These are phyloP conservation scores for Nephrotoma guestfalica DNA, from an alignment of 2,888 invertebrate species.

Conservation along the genomic window DNA sequence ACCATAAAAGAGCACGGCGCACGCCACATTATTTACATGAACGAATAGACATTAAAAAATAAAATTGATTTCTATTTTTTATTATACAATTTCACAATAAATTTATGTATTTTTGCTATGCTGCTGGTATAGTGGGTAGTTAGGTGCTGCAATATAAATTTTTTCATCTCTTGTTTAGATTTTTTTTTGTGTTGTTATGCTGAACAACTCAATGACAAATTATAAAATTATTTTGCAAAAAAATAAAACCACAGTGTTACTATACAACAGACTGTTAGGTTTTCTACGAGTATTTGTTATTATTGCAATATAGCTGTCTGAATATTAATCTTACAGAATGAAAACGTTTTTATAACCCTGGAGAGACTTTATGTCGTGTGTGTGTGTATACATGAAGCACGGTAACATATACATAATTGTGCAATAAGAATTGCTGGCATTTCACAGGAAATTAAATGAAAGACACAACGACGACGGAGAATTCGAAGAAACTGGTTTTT, in stretches of 20 bases:
- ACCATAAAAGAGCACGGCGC: background rate
- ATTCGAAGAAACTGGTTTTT: background rate
- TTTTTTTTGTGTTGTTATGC: background rate
- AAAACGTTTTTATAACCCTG: background rate
- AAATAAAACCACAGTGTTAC: background rate
- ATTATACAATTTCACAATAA: background rate
- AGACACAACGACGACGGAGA: background rate
- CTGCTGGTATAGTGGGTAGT: background rate
- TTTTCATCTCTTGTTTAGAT: background rate
- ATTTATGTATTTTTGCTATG: background rate
- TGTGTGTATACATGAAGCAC: background rate
- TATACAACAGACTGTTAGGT: background rate
- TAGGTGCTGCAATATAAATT: background rate
- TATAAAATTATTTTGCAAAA: background rate
- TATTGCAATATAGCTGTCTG: background rate
- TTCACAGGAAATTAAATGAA: background rate
- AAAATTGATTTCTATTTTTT: background rate
- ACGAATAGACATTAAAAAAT: background rate
- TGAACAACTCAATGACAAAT: background rate
- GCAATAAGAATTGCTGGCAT: background rate
- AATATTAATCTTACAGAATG: background rate
- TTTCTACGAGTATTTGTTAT: background rate
- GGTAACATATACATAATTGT: background rate
- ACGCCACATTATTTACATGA: background rate
- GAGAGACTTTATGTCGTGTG: background rate